These are phyloP conservation scores for Cheilosia variabilis DNA, from an alignment of 2,888 invertebrate species.

Conservation along the genomic window DNA sequence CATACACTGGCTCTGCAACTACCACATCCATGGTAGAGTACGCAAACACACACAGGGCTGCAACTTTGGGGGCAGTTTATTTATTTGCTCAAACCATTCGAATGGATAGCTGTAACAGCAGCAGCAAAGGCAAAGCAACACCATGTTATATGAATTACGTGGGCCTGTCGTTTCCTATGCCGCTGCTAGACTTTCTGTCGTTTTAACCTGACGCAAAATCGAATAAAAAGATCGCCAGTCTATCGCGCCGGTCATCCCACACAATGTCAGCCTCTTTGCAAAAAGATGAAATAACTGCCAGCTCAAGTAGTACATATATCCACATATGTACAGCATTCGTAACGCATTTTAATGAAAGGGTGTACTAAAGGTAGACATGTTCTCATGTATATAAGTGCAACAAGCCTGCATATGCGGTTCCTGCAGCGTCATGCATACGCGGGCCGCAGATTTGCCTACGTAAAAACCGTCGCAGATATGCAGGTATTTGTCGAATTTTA, in stretches of 20 bases:
- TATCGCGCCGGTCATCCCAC: constrained; percentile 67
- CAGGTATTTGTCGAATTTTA: constrained; percentile 37
- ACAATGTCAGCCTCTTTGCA: constrained; percentile 61
- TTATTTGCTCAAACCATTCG: constrained; percentile 60
- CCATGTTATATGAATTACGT: constrained; percentile 66
- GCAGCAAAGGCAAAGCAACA: constrained; percentile 44
- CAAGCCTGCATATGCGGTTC: constrained; percentile 8
- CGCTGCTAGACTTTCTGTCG: constrained; percentile 71
- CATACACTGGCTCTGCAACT: constrained; percentile 14
- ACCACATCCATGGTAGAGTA: constrained; percentile 53
- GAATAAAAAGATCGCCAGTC: constrained; percentile 57
- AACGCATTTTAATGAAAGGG: constrained; percentile 60
- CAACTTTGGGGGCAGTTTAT: constrained; percentile 64
- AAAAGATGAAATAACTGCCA: constrained; percentile 64
- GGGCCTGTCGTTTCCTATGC: constrained; percentile 69
- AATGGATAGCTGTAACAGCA: constrained; percentile 45
- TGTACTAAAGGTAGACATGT: constrained; percentile 55
- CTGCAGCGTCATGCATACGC: constrained; percentile 51
- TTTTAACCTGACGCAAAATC: constrained; percentile 62
- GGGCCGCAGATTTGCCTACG: constrained; percentile 51
- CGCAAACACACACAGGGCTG: neutral
- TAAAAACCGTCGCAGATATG: constrained; percentile 24
- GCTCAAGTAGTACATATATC: constrained; percentile 11
- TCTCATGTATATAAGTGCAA: neutral
- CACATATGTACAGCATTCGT: constrained; percentile 17